Conservation (phyloP, 2,113 vertebrate genomes). For the Psettodes erumei region DNA sequence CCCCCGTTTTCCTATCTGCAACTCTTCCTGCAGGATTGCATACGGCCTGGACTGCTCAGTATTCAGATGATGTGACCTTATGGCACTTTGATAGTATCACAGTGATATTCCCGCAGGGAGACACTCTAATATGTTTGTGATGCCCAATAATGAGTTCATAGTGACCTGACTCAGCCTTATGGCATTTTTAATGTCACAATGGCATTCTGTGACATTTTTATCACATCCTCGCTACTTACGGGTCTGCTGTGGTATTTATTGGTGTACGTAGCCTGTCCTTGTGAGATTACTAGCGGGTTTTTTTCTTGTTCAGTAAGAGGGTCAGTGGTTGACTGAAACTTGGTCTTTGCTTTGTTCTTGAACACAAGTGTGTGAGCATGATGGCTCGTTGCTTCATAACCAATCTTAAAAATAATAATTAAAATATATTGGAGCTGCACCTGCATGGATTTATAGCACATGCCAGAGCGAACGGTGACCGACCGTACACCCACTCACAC, state of each 20-base stretch:
- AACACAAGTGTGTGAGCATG: neutral
- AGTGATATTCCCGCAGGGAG: conserved; percentile 9
- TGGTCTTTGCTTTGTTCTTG: neutral
- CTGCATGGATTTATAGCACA: neutral
- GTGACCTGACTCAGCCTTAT: conserved; percentile 31
- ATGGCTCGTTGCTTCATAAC: neutral
- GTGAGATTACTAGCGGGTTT: neutral
- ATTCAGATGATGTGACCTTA: conserved; percentile 22
- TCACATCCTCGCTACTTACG: conserved; percentile 14
- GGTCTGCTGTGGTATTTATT: conserved; percentile 12
- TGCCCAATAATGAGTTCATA: conserved; percentile 36
- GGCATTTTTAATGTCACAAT: conserved; percentile 59
- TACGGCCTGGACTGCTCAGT: neutral
- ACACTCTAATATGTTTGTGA: conserved; percentile 34
- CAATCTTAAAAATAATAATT: too few species aligned
- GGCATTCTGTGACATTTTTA: conserved; percentile 58
- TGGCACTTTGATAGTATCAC: neutral
- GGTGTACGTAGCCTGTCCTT: neutral
- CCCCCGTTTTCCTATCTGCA: neutral
- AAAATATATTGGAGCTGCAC: neutral
- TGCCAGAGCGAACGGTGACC: neutral
- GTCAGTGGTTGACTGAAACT: neutral
- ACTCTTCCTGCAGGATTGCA: neutral
- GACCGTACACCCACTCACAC: neutral
- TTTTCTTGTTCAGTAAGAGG: neutral